Evolutionary conservation across 2,113 vertebrate species (phyloP), one percentile per base, ranked within the genome.

Genomic region (Leiothrix lutea): DNA sequence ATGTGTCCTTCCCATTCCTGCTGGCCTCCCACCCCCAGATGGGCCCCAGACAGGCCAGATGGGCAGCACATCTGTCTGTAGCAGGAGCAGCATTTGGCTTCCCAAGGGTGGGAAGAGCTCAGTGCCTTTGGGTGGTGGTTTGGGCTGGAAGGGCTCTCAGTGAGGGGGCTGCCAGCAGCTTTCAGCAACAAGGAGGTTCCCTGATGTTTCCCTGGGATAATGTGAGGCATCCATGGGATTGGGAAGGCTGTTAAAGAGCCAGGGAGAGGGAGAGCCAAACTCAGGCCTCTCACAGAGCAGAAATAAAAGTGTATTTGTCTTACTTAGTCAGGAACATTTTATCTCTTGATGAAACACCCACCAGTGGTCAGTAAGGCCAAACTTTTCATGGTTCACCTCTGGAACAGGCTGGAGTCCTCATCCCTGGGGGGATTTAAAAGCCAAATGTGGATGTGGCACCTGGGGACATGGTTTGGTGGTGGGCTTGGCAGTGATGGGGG

Each of bases 1-100:
- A 7, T 2, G 7, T 4, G 7, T 48, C 6, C 45, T 56, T 64
- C 20, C 15, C 25, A 1, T 40, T 53, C n/a, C 40, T 61, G 18
- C 14, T n/a, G 48, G 14, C 11, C 73, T 62, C 72, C 53, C 53
- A 31, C 2, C 10, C 17, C 44, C 19, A 6, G 2, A 0, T 2
- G 15, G 9, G 12, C 22, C 33, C 35, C 26, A 51, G 61, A 16
- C 19, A 26, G 29, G 31, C 60, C 8, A 1, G 17, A 8, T 50
- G 64, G 40, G 29, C 42, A 38, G 2, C 10, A 8, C 7, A 3
- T n/a, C 40, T 61, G 2, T 29, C 56, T 44, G 35, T 2, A 25
- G n/a, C 42, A 54, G 10, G 7, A 15, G 3, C 17, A 17, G 21
- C 1, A 2, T 50, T 56, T 56, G 36, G 23, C 56, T 58, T 42